These are phyloP conservation scores for Ophion ventricosus DNA, from an alignment of 2,888 invertebrate species.

Conservation along the genomic window DNA sequence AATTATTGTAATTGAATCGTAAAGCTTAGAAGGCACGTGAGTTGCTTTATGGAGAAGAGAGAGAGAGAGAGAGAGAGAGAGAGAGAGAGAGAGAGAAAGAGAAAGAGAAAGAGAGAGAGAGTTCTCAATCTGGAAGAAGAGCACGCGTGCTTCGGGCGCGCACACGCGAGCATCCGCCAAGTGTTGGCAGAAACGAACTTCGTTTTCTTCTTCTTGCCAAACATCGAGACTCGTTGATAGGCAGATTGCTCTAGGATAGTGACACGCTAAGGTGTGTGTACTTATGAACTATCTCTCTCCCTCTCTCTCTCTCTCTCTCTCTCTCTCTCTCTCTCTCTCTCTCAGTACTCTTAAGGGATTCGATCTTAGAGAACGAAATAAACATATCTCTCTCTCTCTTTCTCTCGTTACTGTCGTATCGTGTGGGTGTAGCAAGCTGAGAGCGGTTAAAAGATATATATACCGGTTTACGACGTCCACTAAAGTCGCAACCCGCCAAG, in stretches of 20 bases:
- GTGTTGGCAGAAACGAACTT: conserved; percentile 65
- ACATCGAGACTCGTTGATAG: conserved; percentile 78
- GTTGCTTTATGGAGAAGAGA: too few relatives aligned
- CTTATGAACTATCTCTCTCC: conserved; percentile 52
- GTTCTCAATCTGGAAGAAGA: conserved; percentile 47
- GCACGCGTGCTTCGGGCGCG: conserved; percentile 41
- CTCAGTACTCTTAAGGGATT: conserved; percentile 31
- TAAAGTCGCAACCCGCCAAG: conserved; percentile 76
- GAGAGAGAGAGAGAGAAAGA: conserved; percentile 6
- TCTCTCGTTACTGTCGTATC: conserved; percentile 64
- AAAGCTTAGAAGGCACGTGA: conserved; percentile 25
- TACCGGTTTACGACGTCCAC: conserved; percentile 82
- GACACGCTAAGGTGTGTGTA: conserved; percentile 61
- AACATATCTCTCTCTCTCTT: conserved; percentile 59
- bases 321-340: conserved; percentile 64
- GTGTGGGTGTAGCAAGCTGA: conserved; percentile 69
- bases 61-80: too few relatives aligned
- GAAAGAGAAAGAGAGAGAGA: conserved; percentile 9
- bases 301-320: conserved; percentile 65
- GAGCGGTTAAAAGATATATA: conserved; percentile 76
- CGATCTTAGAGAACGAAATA: conserved; percentile 71
- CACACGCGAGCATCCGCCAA: conserved; percentile 59
- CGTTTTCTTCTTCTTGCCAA: conserved; percentile 17
- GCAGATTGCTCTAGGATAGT: conserved; percentile 78
- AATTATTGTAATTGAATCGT: conserved; percentile 53